Evolutionary conservation across 2,888 invertebrate species (phyloP), one percentile per base, ranked within the genome.

Genomic region (Lasioglossum pauxillum): DNA sequence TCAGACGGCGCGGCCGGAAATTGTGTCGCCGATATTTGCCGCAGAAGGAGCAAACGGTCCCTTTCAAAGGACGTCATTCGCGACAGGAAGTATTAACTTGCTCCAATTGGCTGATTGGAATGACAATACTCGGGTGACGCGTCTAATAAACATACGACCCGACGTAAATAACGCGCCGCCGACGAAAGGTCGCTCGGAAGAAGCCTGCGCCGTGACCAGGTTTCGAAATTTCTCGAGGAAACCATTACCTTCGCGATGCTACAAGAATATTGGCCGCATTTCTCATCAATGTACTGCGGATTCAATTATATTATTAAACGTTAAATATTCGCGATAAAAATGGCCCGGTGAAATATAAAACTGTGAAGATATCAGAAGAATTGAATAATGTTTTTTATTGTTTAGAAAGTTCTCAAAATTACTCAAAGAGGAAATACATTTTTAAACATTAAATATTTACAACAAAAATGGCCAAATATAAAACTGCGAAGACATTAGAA

Each of bases 51-150:
- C 85, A 38, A 77, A 74, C 76, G 79, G 75, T 85, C 90, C 85
- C 90, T 85, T 80, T 75, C 44, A 84, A 90, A 89, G 85, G 83
- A 87, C 85, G 84, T 80, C 72, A 86, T 89, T 79, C 79, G 79
- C 88, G 83, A 78, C 84, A 88, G 90, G 91, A 91, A 90, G 78
- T 53, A 85, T 78, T 90, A 89, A 90, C 74, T 89, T 83, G 78
- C 67, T 75, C 75, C 85, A 90, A 91, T 90, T 90, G 90, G 79
- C 71, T 77, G 88, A 86, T 89, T 82, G 69, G 38, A 57, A 46
- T 46, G 23, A 7, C 71, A 73, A 38, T 72, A 73, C 82, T 67
- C 81, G 81, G 83, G 72, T 46, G 79, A 44, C 77, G 35, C 27
- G 23, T 49, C 44, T 57, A 38, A 72, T 71, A 74, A 81, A 85